Percentiles rank a stretch among this genome's conserved stretches.
phyloP scores from a whole-genome alignment of 2,888 invertebrate genomes.

The Nemoura dubitans region DNA sequence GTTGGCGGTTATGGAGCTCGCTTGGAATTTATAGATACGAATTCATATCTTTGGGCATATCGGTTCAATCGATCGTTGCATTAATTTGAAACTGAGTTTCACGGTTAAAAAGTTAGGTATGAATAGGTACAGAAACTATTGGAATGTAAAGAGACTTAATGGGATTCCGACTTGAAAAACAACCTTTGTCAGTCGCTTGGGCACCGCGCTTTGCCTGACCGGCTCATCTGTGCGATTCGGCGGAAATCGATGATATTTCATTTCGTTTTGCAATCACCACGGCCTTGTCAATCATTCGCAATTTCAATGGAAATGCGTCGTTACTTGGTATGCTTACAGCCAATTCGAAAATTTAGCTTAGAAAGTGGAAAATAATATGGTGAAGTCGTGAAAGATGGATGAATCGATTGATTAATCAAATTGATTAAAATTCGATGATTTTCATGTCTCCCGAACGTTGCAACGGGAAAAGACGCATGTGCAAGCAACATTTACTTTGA shows the following conservation, averaged over 20 bases:
- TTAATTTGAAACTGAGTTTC: constrained; percentile 7
- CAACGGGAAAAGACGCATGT: background rate
- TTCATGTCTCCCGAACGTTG: background rate
- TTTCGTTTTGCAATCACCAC: background rate
- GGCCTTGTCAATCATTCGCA: background rate
- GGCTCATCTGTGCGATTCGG: background rate
- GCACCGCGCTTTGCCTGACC: background rate
- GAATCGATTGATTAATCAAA: background rate
- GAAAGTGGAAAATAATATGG: background rate
- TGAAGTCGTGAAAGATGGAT: background rate
- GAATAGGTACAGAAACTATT: background rate
- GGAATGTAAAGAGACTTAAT: constrained; percentile 12
- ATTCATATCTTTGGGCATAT: background rate
- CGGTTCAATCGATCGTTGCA: background rate
- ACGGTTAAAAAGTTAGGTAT: background rate
- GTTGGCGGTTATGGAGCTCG: background rate
- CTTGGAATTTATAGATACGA: constrained; percentile 9
- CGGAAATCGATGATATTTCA: background rate
- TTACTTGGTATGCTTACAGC: background rate
- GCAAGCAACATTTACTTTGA: background rate
- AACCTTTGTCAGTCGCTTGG: background rate
- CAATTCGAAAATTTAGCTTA: background rate
- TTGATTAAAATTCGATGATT: background rate
- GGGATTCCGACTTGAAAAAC: constrained; percentile 4
- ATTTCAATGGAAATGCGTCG: background rate